Evolutionary conservation across 2,888 invertebrate species (phyloP).

Genomic region (Crossocerus cetratus): DNA sequence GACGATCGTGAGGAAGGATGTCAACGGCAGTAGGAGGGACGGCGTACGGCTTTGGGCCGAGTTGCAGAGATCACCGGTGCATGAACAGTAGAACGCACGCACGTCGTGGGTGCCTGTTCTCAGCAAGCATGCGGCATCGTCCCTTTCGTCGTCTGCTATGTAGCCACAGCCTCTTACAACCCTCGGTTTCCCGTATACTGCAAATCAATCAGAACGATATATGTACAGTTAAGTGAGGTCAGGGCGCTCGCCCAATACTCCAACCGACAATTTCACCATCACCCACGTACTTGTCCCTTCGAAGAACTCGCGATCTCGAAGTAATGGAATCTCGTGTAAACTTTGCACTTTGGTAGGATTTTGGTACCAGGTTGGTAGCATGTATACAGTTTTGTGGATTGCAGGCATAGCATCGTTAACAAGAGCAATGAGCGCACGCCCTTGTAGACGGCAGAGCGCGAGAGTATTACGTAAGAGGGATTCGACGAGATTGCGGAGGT

Average conservation of each 20-base stretch:
- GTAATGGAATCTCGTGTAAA: not conserved
- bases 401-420: conserved; percentile 4
- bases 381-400: not conserved
- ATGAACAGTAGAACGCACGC: conserved; percentile 87
- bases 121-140: conserved; percentile 82
- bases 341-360: not conserved
- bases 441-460: not conserved
- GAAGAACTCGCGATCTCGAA: too few species aligned
- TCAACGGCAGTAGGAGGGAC: conserved; percentile 55
- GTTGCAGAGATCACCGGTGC: conserved; percentile 88
- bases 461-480: conserved; percentile 23
- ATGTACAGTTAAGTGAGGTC: conserved; percentile 9
- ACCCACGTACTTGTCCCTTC: too few species aligned
- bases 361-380: too few species aligned
- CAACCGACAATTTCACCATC: too few species aligned
- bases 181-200: conserved; percentile 87
- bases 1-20: conserved; percentile 47
- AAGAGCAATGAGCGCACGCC: conserved; percentile 6
- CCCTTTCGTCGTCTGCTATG: conserved; percentile 82
- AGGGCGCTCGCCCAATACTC: too few species aligned
- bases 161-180: conserved; percentile 91
- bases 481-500: conserved; percentile 12
- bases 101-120: conserved; percentile 87
- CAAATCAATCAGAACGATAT: conserved; percentile 64
- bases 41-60: conserved; percentile 71